These are phyloP conservation scores for Percina caprodes DNA, from an alignment of 2,113 vertebrate species.

Conservation along the genomic window DNA sequence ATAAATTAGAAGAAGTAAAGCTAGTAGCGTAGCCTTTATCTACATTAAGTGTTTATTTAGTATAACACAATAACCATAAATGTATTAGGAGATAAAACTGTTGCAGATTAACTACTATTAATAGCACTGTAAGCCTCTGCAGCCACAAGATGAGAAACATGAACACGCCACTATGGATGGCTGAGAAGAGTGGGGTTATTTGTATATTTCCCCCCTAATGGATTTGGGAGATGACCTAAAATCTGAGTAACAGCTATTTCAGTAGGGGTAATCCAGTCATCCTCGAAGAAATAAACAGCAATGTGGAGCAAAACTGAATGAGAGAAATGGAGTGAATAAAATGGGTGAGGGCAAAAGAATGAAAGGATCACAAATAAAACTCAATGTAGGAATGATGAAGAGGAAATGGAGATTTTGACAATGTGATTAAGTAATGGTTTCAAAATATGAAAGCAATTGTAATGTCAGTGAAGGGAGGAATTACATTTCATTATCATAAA, in stretches of 20 bases:
- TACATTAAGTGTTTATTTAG: constrained; percentile 50
- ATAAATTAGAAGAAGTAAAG: constrained; percentile 20
- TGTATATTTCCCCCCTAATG: constrained; percentile 75
- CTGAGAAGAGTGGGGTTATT: constrained; percentile 76
- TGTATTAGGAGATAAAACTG: constrained; percentile 62
- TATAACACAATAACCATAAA: constrained; percentile 66
- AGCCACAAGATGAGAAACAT: constrained; percentile 64
- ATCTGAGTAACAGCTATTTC: constrained; percentile 85
- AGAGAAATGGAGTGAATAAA: constrained; percentile 67
- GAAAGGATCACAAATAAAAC: constrained; percentile 76
- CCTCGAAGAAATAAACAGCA: constrained; percentile 74
- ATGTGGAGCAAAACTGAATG: constrained; percentile 62
- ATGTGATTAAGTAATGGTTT: constrained; percentile 84
- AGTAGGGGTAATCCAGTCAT: constrained; percentile 82
- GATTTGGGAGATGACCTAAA: constrained; percentile 84
- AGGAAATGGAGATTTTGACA: constrained; percentile 82
- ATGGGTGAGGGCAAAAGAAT: constrained; percentile 67
- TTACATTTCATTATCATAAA: constrained; percentile 79
- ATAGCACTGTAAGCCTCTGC: constrained; percentile 65
- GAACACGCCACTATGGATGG: constrained; percentile 65
- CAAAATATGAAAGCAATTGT: constrained; percentile 73
- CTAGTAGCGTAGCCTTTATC: constrained; percentile 25
- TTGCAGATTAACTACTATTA: constrained; percentile 72
- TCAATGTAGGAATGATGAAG: constrained; percentile 77
- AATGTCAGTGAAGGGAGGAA: constrained; percentile 76